A percentile compares a stretch with the other conserved stretches of the same genome.
phyloP scores from a whole-genome alignment of 2,113 vertebrate species.

The Pachycephala philippinensis region DNA sequence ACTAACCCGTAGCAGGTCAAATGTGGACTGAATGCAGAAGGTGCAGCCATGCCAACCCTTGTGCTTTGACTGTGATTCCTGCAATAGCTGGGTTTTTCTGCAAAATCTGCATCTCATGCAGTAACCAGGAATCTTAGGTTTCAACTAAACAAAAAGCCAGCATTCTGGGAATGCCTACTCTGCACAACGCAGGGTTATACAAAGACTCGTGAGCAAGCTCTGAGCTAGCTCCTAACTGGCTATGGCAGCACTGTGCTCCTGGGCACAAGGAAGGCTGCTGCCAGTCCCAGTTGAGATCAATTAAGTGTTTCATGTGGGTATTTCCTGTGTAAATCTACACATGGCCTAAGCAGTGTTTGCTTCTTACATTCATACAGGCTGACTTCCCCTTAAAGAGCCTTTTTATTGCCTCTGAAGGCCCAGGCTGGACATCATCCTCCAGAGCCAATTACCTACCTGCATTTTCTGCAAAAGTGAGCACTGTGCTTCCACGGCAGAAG shows the following conservation, averaged over 20 bases:
- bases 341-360: not conserved
- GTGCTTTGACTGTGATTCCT: not conserved
- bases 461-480: not conserved
- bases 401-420: not conserved
- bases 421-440: not conserved
- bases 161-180: not conserved
- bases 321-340: not conserved
- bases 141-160: not conserved
- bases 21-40: not conserved
- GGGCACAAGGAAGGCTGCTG: not conserved
- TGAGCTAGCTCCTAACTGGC: not conserved
- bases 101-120: not conserved
- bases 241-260: not conserved
- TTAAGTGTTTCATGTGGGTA: not conserved
- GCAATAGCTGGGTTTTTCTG: not conserved
- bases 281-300: not conserved
- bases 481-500: not conserved
- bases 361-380: not conserved
- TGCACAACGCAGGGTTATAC: fast-evolving
- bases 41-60: not conserved
- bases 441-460: not conserved
- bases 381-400: not conserved
- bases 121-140: not conserved
- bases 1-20: not conserved
- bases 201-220: fast-evolving